Percentiles rank a stretch among this genome's conserved stretches.
Evolutionary conservation across 2,888 invertebrate species (phyloP).

Genomic region (Strigamia transsilvanica): DNA sequence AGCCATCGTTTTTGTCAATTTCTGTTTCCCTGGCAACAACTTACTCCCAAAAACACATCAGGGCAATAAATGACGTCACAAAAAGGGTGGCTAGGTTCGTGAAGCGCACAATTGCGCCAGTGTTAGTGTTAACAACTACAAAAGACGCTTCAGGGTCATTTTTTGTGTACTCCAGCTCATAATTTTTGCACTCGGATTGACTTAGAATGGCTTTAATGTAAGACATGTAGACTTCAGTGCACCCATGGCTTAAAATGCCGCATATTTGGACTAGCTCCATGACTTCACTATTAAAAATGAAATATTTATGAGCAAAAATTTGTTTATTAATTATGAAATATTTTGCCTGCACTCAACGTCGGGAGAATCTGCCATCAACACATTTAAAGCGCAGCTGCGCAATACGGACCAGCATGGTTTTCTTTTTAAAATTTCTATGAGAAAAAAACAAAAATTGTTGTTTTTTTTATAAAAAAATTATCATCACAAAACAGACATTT

Average conservation of each 20-base stretch:
- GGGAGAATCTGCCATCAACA: neutral
- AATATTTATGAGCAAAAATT: neutral
- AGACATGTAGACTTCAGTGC: neutral
- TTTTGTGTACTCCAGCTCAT: neutral
- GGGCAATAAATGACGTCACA: neutral
- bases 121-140: neutral
- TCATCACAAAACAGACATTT: neutral
- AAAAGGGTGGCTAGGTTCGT: neutral
- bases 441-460: too few species aligned
- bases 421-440: neutral
- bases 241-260: neutral
- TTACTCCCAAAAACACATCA: neutral
- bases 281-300: constrained; percentile 1
- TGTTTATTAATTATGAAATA: neutral
- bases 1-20: neutral
- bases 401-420: neutral
- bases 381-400: constrained; percentile 10
- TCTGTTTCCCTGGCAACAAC: neutral
- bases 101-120: neutral
- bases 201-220: neutral
- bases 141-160: constrained; percentile 4
- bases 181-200: neutral
- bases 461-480: neutral
- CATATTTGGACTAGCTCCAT: neutral
- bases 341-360: constrained; percentile 1